Base-by-base conservation (phyloP, 2,888 invertebrate species). In the Oxytorus armatus region DNA sequence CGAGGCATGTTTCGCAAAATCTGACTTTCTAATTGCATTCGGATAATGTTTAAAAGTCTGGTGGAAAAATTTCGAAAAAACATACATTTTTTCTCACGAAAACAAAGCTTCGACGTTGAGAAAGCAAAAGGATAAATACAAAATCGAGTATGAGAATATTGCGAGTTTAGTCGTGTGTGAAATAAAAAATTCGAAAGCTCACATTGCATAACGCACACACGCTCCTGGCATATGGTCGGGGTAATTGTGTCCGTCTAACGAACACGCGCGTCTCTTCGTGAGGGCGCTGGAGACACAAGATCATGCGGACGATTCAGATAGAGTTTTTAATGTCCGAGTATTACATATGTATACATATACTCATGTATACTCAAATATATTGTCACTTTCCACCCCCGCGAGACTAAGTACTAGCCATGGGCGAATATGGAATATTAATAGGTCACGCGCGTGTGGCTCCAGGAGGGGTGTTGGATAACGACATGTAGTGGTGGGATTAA, bases 341-440 rank as follows among this genome's bases (percentile, higher is more conserved):
- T n/a, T n/a, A n/a, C n/a, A 29, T 42, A 49, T 39, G 55, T 11
- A 39, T 55, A 70, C 36, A n/a, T 42, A 21, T 14, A 33, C 57
- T 44, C 23, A 25, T 25, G n/a, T 51, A 25, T 51, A 23, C 23
- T 25, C 8, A 51, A 4, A 18, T 51, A n/a, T 51, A 75, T 59
- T 75, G 51, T 68, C 59, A 68, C 23, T 18, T 10, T 16, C 49
- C 77, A 72, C 72, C 77, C 72, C 77, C 72, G 70, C 72, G 55
- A 59, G 66, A 39, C 65, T 42, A n/a, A n/a, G n/a, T n/a, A 63
- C 42, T n/a, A 55, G 29, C 59, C 44, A 29, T 59, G 55, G 66
- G 49, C 59, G 77, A 25, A 77, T 70, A 81, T 79, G 73, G 68
- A 81, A 82, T 82, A 82, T 82, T 82, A 82, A 82, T 82, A 77